Evolutionary conservation across 1,140 invertebrate genomes (phyloP), one percentile per base, ranked within the genome.

Genomic region (Psilanteris sp.): DNA sequence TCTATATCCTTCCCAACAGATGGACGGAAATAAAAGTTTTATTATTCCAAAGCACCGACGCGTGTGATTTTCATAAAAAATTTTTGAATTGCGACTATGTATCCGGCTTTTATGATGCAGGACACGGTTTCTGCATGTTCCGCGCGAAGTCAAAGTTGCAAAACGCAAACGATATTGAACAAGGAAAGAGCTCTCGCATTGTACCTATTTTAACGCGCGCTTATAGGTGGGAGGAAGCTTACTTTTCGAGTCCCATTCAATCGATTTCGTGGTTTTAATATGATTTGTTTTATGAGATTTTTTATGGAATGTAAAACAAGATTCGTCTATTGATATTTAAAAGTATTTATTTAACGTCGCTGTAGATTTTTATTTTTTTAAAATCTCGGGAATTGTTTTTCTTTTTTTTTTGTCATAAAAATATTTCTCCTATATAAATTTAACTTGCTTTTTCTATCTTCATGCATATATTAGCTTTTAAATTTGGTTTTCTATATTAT

Each of bases 1-100:
- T 70, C 37, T 37, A 48, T 37, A 31, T 62, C 31, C 11, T 11
- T 6, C 4, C 16, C 4, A 32, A 9, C 36, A 22, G 57, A 50
- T 59, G 57, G 29, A 26, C 31, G 43, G 1, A 14, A 44, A 55
- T 61, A 46, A 75, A 74, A 67, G 31, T 71, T 72, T 62, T 72
- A 72, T 72, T 57, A 48, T 48, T 24, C 18, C 27, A 6, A 14
- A 26, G 4, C 37, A 39, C 10, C 10, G 34, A 26, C n/a, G 8
- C 11, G 27, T 10, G 46, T 41, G 32, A 55, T 68, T 48, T 55
- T 39, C 41, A 15, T 52, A 31, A 54, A 66, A 20, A 11, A 9
- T 52, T 43, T 26, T 18, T 4, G 2, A 27, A 6, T 11, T 14
- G 13, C 15, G 26, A 39, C 4, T 32, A n/a, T n/a, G n/a, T n/a